Conservation (phyloP, 2,888 invertebrate genomes). For the Pristionchus exspectatus region DNA sequence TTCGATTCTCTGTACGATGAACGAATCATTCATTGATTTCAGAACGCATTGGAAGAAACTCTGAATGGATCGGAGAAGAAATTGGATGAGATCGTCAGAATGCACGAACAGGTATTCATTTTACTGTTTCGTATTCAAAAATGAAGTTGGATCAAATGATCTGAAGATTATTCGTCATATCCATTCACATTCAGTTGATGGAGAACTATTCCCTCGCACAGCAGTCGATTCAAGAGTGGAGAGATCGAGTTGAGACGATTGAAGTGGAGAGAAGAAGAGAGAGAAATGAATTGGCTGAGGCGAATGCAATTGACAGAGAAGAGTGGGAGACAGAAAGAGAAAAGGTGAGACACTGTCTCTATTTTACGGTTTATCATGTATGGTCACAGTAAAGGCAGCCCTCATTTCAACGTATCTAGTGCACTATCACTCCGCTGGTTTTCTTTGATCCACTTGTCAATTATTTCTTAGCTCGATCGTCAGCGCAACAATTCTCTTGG, state of each 20-base stretch:
- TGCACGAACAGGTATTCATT: conserved; percentile 49
- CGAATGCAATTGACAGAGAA: conserved; percentile 53
- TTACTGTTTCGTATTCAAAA: neutral
- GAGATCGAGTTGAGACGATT: conserved; percentile 27
- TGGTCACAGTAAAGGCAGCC: no score
- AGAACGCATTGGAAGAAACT: conserved; percentile 38
- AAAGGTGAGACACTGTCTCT: neutral
- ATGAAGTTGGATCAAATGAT: neutral
- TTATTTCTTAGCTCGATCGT: conserved; percentile 3
- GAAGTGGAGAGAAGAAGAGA: conserved; percentile 52
- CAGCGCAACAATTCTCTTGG: conserved; percentile 25
- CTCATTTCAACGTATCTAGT: neutral
- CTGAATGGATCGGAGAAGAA: conserved; percentile 23
- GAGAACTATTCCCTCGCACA: conserved; percentile 23
- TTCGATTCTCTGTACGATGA: neutral
- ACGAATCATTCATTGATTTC: neutral
- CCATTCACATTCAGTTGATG: conserved; percentile 35
- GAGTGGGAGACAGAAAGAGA: conserved; percentile 54
- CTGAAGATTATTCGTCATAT: neutral
- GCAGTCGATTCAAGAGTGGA: neutral
- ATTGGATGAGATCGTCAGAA: conserved; percentile 34
- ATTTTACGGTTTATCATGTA: neutral
- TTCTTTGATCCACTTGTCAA: neutral
- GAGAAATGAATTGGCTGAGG: conserved; percentile 47
- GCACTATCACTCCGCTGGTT: neutral